Base-by-base conservation (phyloP, 2,797 vertebrate species). In the Sebastes umbrosus region DNA sequence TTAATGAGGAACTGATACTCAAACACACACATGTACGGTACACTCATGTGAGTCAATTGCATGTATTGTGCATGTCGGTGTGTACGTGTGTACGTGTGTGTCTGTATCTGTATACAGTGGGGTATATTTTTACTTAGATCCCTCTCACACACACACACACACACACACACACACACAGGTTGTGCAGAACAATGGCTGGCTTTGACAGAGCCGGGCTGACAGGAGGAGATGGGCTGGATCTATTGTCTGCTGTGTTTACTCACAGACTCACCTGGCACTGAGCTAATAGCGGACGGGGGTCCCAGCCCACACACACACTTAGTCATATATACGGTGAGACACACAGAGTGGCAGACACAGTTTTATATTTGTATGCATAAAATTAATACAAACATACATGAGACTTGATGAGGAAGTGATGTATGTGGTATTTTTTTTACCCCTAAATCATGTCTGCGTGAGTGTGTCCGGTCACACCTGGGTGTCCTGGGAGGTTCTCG, bases 191-290 rank as follows among this genome's bases (percentile, higher is more conserved):
- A 93, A 94, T 94, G 84, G 87, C 20, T 1, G 77, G 91, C 92
- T 93, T 93, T 93, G 89, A 92, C 89, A 83, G 90, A 88, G 88
- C 77, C 24, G 14, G 86, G 87, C 90, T 74, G 86, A 86, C 86
- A 90, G 87, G 87, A 90, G 92, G 92, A 92, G 93, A 94, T 93
- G 93, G 90, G 90, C 83, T 79, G 83, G 64, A 86, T 71, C 91
- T 79, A 94, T 94, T 94, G 94, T 94, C 74, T 80, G 58, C 79
- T 89, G 14, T 94, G 91, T 94, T 94, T 94, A 90, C 93, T 90
- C 89, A 90, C 88, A 93, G 92, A 93, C 92, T 94, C 94, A 94
- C 94, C 94, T 94, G 94, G 92, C 92, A 91, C 92, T 93, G 93
- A 93, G 90, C 91, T 94, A 94, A 94, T 90, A 94, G 84, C 36